Evolutionary conservation across 2,113 vertebrate species (phyloP).

Genomic region (Gnathonemus longibarbis): DNA sequence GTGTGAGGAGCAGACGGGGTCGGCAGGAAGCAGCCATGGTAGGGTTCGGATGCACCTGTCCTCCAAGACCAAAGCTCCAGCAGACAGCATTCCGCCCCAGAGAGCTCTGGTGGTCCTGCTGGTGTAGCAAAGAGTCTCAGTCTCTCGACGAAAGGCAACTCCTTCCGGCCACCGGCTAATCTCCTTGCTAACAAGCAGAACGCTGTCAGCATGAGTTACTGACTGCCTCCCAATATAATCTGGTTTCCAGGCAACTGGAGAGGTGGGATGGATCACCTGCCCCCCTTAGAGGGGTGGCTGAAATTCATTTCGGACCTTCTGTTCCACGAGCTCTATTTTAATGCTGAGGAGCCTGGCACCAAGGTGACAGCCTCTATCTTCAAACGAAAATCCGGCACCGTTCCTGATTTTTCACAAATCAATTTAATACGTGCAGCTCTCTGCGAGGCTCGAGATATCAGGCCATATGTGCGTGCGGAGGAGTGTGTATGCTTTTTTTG

Average conservation of each 20-base stretch:
- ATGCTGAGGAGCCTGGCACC: background rate
- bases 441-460: background rate
- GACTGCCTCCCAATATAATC: background rate
- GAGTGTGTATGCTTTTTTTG: background rate
- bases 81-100: background rate
- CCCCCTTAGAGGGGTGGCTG: background rate
- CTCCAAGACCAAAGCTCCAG: background rate
- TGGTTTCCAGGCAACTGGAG: constrained; percentile 12
- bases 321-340: background rate
- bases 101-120: too few species aligned
- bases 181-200: background rate
- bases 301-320: constrained; percentile 1
- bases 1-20: background rate
- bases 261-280: background rate
- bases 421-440: background rate
- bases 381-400: background rate
- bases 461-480: background rate
- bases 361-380: background rate
- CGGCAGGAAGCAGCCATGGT: background rate
- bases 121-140: background rate
- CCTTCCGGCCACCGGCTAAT: background rate
- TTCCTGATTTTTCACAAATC: background rate
- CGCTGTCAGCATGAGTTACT: background rate
- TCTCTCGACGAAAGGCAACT: background rate
- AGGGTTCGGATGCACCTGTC: background rate